Percentiles rank a stretch among this genome's conserved stretches.
Evolutionary conservation across 1,140 invertebrate species (phyloP).

Genomic region (Melitaea cinxia): DNA sequence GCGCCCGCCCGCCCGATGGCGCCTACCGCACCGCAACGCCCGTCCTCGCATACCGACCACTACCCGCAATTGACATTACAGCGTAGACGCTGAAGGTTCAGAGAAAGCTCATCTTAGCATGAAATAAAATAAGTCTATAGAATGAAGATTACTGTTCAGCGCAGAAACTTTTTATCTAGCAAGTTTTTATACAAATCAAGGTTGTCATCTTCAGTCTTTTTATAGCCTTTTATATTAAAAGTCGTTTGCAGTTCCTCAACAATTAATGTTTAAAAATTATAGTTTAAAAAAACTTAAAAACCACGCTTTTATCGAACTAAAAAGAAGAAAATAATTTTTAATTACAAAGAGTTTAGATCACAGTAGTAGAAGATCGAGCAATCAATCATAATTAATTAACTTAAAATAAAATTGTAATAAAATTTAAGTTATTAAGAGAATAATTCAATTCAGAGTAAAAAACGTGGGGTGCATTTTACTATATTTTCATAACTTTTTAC

Average conservation of each 20-base stretch:
- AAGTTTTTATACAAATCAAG: constrained; percentile 34
- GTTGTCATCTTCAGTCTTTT: constrained; percentile 24
- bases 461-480: too few species aligned
- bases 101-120: constrained; percentile 18
- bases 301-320: too few species aligned
- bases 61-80: constrained; percentile 58
- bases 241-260: background rate
- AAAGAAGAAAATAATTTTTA: too few species aligned
- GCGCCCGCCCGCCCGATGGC: constrained; percentile 46
- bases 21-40: constrained; percentile 47
- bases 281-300: too few species aligned
- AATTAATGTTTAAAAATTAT: too few species aligned
- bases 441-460: too few species aligned
- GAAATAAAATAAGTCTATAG: constrained; percentile 27
- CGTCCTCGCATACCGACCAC: constrained; percentile 36
- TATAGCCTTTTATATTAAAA: constrained; percentile 13
- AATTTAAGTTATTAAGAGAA: too few species aligned
- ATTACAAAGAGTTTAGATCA: too few species aligned
- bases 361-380: too few species aligned
- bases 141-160: constrained; percentile 31
- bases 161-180: constrained; percentile 26
- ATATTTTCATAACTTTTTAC: too few species aligned
- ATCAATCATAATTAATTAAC: too few species aligned
- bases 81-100: constrained; percentile 17
- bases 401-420: too few species aligned